Percentiles rank a stretch among this genome's conserved stretches.
Evolutionary conservation across 2,113 vertebrate genomes (phyloP).

Genomic region (Erinaceus europaeus): DNA sequence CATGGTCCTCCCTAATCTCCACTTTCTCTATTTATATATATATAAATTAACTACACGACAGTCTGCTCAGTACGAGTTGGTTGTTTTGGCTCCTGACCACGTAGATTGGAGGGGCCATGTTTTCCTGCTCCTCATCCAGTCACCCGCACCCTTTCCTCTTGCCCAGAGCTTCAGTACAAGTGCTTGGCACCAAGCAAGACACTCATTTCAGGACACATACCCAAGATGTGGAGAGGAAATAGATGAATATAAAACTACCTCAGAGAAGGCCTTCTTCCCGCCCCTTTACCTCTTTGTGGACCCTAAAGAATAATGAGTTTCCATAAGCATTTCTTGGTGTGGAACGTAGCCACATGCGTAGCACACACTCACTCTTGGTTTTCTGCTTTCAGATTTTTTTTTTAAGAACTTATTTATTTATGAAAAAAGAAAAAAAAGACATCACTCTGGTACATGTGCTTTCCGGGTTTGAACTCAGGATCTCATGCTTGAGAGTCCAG

Average conservation of each 20-base stretch:
- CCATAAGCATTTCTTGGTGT: neutral
- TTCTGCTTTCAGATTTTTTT: conserved; percentile 10
- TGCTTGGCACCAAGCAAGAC: neutral
- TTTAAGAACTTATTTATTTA: too few relatives aligned
- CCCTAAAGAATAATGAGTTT: neutral
- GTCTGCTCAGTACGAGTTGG: neutral
- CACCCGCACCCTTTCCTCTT: neutral
- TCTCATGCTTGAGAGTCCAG: too few relatives aligned
- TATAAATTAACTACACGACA: neutral
- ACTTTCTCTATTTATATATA: neutral
- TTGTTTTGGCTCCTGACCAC: conserved; percentile 37
- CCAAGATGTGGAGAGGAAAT: neutral
- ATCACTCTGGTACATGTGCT: too few relatives aligned
- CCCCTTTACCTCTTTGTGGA: conserved; percentile 18
- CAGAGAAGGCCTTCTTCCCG: neutral
- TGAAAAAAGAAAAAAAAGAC: too few relatives aligned
- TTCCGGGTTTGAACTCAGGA: too few relatives aligned
- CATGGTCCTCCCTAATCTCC: neutral
- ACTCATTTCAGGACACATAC: neutral
- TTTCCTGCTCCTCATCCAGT: neutral
- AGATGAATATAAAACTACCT: neutral
- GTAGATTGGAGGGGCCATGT: neutral
- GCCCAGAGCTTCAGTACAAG: neutral
- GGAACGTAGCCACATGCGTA: neutral
- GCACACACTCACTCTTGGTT: neutral